phyloP scores from a whole-genome alignment of 53 echinoderm and acorn worm species.

The Henricia sp. region DNA sequence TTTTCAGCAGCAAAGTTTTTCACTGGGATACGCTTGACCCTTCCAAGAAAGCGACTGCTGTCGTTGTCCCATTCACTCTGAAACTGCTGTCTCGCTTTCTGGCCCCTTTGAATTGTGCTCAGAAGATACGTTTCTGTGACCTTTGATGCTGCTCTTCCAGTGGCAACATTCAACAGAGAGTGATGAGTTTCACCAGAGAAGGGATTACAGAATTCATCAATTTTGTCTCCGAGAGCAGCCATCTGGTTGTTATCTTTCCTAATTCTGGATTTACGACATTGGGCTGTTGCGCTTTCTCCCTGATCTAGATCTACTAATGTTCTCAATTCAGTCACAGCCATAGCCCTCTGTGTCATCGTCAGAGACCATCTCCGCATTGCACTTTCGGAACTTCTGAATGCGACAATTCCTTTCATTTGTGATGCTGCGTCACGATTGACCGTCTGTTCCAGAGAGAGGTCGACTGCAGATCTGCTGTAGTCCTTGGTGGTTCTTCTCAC shows the following conservation, averaged over 20 bases:
- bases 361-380: conserved; percentile 72
- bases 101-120: conserved; percentile 39
- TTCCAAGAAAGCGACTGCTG: conserved; percentile 56
- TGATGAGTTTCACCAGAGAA: conserved; percentile 50
- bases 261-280: conserved; percentile 54
- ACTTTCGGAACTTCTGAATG: conserved; percentile 57
- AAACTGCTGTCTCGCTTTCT: conserved; percentile 57
- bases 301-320: conserved; percentile 49
- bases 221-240: conserved; percentile 37
- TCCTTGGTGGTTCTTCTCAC: conserved; percentile 54
- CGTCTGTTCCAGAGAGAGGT: conserved; percentile 70
- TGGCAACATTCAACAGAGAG: conserved; percentile 66
- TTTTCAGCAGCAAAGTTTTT: conserved; percentile 65
- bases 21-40: conserved; percentile 52
- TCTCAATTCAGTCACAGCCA: conserved; percentile 17
- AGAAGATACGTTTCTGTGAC: conserved; percentile 55
- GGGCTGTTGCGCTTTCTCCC: conserved; percentile 54
- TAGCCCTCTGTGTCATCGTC: conserved; percentile 58
- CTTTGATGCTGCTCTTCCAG: conserved; percentile 65
- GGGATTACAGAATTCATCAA: conserved; percentile 73
- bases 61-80: conserved; percentile 46
- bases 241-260: conserved; percentile 59
- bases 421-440: conserved; percentile 72
- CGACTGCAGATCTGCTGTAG: conserved; percentile 64
- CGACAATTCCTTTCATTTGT: conserved; percentile 65